These are phyloP conservation scores for Ophioderma brevispina DNA, from an alignment of 35 echinoderm and acorn worm species.

Conservation along the genomic window DNA sequence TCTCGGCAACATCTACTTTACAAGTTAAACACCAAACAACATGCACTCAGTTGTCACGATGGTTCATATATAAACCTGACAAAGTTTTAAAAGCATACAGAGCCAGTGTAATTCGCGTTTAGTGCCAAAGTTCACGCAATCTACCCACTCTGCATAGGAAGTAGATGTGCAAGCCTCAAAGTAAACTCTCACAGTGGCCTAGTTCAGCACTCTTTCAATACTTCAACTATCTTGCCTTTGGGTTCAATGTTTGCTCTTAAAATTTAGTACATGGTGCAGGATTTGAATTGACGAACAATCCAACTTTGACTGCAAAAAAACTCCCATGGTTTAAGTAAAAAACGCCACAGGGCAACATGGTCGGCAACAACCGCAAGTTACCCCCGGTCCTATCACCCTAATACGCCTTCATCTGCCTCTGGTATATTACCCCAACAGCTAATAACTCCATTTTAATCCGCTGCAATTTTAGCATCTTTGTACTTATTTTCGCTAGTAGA, in stretches of 20 bases:
- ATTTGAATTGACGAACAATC: slow-evolving; percentile 10
- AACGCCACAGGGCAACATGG: not conserved
- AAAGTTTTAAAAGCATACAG: too few relatives aligned
- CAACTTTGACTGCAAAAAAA: slow-evolving; percentile 4
- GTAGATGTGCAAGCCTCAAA: too few relatives aligned
- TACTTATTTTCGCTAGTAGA: not conserved
- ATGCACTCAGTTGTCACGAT: too few relatives aligned
- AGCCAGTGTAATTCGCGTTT: too few relatives aligned
- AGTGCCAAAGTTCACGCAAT: too few relatives aligned
- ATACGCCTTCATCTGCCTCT: not conserved
- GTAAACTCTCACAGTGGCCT: too few relatives aligned
- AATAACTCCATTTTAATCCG: not conserved
- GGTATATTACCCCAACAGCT: slow-evolving; percentile 2
- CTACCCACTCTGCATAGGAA: too few relatives aligned
- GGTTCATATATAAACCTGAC: too few relatives aligned
- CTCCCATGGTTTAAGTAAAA: not conserved
- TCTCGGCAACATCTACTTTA: too few relatives aligned
- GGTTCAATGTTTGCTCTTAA: not conserved
- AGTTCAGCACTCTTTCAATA: too few relatives aligned
- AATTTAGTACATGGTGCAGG: slow-evolving; percentile 3
- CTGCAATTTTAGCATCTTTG: slow-evolving; percentile 1
- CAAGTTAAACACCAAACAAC: too few relatives aligned
- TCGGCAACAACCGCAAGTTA: not conserved
- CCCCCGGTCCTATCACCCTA: not conserved
- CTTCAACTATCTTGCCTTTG: not conserved